These are phyloP conservation scores for Dinocampus coccinellae DNA, from an alignment of 2,888 invertebrate species.

Conservation along the genomic window DNA sequence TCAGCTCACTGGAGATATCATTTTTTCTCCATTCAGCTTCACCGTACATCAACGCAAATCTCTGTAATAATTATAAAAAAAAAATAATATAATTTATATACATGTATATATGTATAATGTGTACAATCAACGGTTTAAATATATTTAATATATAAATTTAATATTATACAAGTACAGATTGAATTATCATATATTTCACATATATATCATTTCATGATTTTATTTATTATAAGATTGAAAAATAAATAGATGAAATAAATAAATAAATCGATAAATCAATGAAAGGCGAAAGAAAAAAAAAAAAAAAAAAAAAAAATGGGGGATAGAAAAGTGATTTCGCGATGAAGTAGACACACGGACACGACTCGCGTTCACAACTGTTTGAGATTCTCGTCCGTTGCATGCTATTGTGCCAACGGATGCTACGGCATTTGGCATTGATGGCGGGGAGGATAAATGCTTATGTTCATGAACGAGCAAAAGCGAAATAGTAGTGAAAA, in stretches of 20 bases:
- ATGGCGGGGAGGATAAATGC: conserved; percentile 57
- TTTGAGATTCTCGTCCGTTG: conserved; percentile 55
- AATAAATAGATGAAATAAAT: too few relatives aligned
- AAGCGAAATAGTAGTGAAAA: background rate
- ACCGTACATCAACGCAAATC: background rate
- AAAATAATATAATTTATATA: too few relatives aligned
- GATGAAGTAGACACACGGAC: conserved; percentile 42
- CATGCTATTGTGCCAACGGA: conserved; percentile 55
- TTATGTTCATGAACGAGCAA: background rate
- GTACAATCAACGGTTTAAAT: background rate
- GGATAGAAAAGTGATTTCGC: background rate
- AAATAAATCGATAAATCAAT: too few relatives aligned
- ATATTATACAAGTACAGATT: background rate
- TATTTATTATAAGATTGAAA: too few relatives aligned
- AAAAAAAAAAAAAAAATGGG: background rate
- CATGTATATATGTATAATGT: background rate
- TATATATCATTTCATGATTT: background rate
- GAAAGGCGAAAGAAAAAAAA: too few relatives aligned
- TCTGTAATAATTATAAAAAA: background rate
- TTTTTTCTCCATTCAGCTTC: background rate
- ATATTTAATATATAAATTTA: background rate
- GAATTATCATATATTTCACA: too few relatives aligned
- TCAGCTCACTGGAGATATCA: background rate
- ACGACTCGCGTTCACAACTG: conserved; percentile 54
- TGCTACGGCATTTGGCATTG: conserved; percentile 58